These are phyloP conservation scores for Hafferia zeledoni DNA, from an alignment of 2,797 vertebrate genomes.

Conservation along the genomic window DNA sequence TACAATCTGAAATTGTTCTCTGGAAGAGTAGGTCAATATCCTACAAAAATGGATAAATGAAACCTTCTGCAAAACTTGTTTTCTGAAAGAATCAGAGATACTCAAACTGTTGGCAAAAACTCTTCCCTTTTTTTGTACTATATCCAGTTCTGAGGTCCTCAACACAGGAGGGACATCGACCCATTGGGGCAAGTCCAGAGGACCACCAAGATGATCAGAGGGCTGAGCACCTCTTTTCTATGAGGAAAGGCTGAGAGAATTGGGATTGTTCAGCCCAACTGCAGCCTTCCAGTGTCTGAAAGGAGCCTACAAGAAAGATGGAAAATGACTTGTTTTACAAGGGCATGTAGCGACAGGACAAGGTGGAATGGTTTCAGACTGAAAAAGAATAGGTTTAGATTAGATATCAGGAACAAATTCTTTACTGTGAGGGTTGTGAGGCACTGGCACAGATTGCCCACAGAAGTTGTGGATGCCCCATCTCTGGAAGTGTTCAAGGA, in stretches of 20 bases:
- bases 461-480: neutral
- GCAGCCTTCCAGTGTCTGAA: neutral
- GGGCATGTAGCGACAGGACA: neutral
- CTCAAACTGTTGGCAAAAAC: neutral
- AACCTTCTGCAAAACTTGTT: neutral
- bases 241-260: neutral
- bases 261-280: neutral
- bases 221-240: neutral
- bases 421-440: neutral
- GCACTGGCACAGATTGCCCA: neutral
- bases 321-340: neutral
- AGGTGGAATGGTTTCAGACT: neutral
- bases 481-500: neutral
- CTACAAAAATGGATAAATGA: neutral
- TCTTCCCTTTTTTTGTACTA: neutral
- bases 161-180: accelerated
- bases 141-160: neutral
- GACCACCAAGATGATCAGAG: neutral
- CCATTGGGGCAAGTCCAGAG: neutral
- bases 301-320: neutral
- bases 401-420: neutral
- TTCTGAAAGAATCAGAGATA: neutral
- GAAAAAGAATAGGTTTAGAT: neutral
- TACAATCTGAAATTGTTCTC: neutral
- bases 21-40: neutral